Conservation (phyloP, 64 coral and sea anemone species). For the Dendrophyllia cribrosa region DNA sequence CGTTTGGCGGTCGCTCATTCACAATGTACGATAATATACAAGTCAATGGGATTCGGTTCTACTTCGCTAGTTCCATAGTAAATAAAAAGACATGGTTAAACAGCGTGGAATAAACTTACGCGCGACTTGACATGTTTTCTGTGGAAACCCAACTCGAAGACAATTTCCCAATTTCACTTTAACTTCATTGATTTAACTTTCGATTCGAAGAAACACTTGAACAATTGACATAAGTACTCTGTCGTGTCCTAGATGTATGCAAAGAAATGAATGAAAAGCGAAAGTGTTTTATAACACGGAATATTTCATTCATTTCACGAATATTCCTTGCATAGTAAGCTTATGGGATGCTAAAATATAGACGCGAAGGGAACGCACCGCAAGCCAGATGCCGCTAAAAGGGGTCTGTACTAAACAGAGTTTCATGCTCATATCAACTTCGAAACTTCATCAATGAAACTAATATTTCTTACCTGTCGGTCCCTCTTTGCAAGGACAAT, state of each 20-base stretch:
- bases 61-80: constrained; percentile 42
- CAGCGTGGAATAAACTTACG: background rate
- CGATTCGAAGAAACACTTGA: background rate
- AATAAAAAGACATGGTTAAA: background rate
- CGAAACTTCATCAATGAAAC: too few relatives aligned
- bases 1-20: constrained; percentile 1
- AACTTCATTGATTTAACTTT: background rate
- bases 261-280: constrained; percentile 1
- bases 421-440: too few relatives aligned
- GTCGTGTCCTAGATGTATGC: background rate
- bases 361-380: background rate
- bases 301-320: constrained; percentile 24
- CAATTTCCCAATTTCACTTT: background rate
- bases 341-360: background rate
- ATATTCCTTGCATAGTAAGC: background rate
- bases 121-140: background rate
- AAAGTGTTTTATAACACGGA: background rate
- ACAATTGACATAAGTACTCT: background rate
- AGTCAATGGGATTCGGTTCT: constrained; percentile 35
- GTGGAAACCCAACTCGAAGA: background rate
- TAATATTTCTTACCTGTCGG: background rate
- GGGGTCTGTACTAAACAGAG: too few relatives aligned
- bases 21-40: constrained; percentile 35
- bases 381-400: too few relatives aligned
- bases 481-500: background rate